Conservation (phyloP, 1,140 invertebrate species). For the Nixonia krombeini region DNA sequence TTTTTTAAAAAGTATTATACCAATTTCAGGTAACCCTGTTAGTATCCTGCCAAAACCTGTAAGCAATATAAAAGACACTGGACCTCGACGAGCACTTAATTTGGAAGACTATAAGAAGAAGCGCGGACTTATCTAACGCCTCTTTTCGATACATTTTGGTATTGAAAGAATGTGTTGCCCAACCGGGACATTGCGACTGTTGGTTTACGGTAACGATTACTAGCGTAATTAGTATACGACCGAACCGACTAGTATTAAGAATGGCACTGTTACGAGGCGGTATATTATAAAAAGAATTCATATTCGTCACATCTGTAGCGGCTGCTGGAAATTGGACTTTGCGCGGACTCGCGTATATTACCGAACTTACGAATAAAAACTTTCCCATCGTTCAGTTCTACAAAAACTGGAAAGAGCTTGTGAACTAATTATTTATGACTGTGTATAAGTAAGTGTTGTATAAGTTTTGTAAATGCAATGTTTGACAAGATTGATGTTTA, state of each 20-base stretch:
- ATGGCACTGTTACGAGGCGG: no score
- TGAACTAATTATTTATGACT: no score
- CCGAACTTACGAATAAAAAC: no score
- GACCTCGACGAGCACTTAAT: conserved; percentile 91
- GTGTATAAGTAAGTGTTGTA: no score
- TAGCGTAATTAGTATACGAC: conserved; percentile 34
- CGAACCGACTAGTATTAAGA: conserved; percentile 40
- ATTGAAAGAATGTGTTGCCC: conserved; percentile 7
- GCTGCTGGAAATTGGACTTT: no score
- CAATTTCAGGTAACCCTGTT: conserved; percentile 77
- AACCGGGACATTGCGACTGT: background rate
- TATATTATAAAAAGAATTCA: conserved; percentile 13
- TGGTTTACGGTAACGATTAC: conserved; percentile 10
- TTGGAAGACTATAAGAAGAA: conserved; percentile 98
- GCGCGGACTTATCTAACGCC: conserved; percentile 88
- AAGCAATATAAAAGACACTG: conserved; percentile 81
- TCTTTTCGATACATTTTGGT: conserved; percentile 7
- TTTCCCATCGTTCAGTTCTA: conserved; percentile 4
- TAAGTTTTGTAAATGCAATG: no score
- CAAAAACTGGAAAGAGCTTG: no score
- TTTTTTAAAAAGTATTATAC: no score
- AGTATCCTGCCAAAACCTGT: conserved; percentile 83
- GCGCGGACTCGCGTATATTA: no score
- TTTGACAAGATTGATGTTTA: no score
- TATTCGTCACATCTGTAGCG: conserved; percentile 29